Conservation (phyloP, 2,113 vertebrate genomes). For the Melierax canorus region DNA sequence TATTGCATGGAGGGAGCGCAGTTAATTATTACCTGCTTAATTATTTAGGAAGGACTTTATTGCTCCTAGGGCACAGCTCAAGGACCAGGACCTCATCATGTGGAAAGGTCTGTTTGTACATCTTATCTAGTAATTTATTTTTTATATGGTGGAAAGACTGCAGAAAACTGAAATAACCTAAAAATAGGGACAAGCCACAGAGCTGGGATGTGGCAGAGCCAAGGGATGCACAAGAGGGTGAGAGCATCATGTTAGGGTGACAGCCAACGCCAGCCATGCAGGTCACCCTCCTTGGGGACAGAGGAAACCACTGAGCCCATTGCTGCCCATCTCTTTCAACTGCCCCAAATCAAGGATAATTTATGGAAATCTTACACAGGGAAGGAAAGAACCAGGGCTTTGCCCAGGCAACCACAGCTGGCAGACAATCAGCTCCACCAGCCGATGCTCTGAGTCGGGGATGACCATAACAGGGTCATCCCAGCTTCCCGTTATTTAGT, state of each 20-base stretch:
- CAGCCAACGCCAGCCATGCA: rapidly evolving
- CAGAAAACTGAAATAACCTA: background rate
- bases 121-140: background rate
- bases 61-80: background rate
- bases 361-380: background rate
- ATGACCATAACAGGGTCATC: background rate
- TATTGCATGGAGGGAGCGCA: rapidly evolving
- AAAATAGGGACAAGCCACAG: background rate
- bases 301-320: background rate
- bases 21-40: background rate
- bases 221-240: background rate
- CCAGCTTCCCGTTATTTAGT: background rate
- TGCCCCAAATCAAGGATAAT: background rate
- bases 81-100: background rate
- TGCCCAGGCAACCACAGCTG: rapidly evolving
- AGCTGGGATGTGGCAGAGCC: rapidly evolving
- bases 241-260: rapidly evolving
- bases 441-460: rapidly evolving
- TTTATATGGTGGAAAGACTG: background rate
- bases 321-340: background rate
- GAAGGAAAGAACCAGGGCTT: background rate
- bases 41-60: background rate
- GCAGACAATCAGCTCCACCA: rapidly evolving
- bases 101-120: background rate
- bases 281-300: background rate